Percentiles rank a stretch among this genome's conserved stretches.
Evolutionary conservation across 2,113 vertebrate genomes (phyloP).

Genomic region (Danionella cerebrum): DNA sequence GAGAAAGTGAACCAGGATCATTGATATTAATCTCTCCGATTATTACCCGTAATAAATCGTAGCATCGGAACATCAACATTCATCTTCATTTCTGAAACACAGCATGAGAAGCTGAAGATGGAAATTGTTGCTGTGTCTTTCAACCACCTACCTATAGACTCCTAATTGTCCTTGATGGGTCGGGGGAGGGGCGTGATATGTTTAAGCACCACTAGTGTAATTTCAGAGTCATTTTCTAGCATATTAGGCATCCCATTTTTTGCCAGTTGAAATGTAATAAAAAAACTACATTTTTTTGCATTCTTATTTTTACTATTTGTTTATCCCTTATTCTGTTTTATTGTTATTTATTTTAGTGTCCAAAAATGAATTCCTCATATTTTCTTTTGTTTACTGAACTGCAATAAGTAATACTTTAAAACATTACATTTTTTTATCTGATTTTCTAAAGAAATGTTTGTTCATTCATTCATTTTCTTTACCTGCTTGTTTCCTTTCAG

Average conservation of each 20-base stretch:
- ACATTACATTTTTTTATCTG: no score
- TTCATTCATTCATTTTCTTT: no score
- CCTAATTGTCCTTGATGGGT: slow-evolving; percentile 50
- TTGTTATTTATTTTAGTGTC: no score
- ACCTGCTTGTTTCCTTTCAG: no score
- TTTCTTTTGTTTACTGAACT: no score
- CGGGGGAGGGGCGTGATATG: slow-evolving; percentile 14
- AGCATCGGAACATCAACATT: slow-evolving; percentile 43
- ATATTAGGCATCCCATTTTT: slow-evolving; percentile 45
- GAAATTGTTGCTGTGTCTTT: background rate
- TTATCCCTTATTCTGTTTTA: no score
- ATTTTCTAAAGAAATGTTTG: no score
- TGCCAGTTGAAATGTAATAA: slow-evolving; percentile 41
- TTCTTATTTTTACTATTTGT: no score
- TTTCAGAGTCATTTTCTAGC: slow-evolving; percentile 39
- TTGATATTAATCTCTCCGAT: slow-evolving; percentile 59
- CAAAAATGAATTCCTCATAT: no score
- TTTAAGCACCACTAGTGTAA: slow-evolving; percentile 46
- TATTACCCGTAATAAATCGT: slow-evolving; percentile 53
- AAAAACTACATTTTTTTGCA: no score
- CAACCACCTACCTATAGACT: slow-evolving; percentile 42
- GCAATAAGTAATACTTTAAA: no score
- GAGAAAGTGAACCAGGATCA: slow-evolving; percentile 58
- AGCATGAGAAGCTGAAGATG: background rate
- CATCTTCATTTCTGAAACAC: slow-evolving; percentile 41